Evolutionary conservation across 2,888 invertebrate genomes (phyloP), one percentile per base, ranked within the genome.

Genomic region (Temnothorax unifasciatus): DNA sequence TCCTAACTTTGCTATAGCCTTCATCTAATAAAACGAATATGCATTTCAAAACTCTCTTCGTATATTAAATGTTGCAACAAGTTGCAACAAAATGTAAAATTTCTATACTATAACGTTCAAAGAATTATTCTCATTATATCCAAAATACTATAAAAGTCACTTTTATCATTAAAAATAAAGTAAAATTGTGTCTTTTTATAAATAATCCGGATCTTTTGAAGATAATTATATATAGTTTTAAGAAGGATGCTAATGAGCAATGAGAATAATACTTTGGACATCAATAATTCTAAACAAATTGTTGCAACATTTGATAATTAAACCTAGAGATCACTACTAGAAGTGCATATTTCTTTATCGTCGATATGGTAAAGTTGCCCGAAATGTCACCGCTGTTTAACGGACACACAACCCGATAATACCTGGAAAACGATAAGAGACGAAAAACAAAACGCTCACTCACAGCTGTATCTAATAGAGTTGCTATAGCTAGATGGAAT

Each of bases 401-500:
- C 18, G 41, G 41, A 68, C 47, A 68, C 9, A 77, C 54, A 68
- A 64, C 25, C 38, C 29, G n/a, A 75, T 47, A 34, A 77, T 54
- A 54, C 38, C 9, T 68, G 77, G 5, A 66, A 52, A 86, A 76
- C 82, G 88, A 86, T 83, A 89, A 86, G 71, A 47, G 21, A 54
- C 41, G 4, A 85, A 29, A 29, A 29, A 25, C 1, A 29, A 29
- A 88, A 82, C 66, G 89, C 89, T 90, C 85, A 90, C 88, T 79
- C 47, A 91, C 92, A 91, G 89, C 86, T 91, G 91, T 92, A 92
- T 89, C 88, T 92, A n/a, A n/a, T n/a, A 91, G 92, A 92, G 87
- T 92, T 89, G 92, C 93, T 93, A 85, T 90, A 93, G 94, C 88
- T 94, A 94, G 94, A 94, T 92, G 93, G 93, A 93, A 94, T 93